Evolutionary conservation across 2,888 invertebrate genomes (phyloP), one percentile per base, ranked within the genome.

Genomic region (Limnephilus auricula): DNA sequence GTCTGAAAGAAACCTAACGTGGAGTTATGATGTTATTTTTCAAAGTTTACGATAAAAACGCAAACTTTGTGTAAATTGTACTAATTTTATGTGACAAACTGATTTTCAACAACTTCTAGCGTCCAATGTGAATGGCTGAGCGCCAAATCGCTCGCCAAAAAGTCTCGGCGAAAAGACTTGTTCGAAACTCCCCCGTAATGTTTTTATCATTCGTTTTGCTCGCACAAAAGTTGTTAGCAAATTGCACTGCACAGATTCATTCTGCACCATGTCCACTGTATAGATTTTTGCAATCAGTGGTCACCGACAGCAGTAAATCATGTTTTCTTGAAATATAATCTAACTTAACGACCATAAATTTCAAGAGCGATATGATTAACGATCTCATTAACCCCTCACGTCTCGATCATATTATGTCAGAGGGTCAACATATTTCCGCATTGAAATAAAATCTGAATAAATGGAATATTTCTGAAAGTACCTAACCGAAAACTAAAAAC

Each of bases 291-390:
- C 25, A 25, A 65, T 9, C 65, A 6, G 50, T 50, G 18, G 18
- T 50, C 50, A 50, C 18, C 50, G 50, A 25, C 65, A 25, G 50
- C 50, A 18, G 65, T 65, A 65, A 65, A 65, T 65, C 65, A n/a
- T n/a, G 65, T 65, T 65, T 65, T 65, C 65, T 65, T 65, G 65
- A 65, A 65, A 65, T 65, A n/a, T 65, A 65, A 65, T n/a, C 65
- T 65, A 65, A 65, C 65, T 25, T 65, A n/a, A 65, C 65, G 9
- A n/a, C 65, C 25, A 25, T 65, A 65, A 65, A 65, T 65, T 65
- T 65, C 25, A 65, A 65, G 65, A 65, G 25, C 12, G 18, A 13
- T 82, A 34, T 31, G 30, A 82, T 82, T 82, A n/a, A n/a, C 12
- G 12, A 82, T 34, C 82, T 25, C 25, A 34, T 82, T 82, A 34